A percentile compares a stretch with the other conserved stretches of the same genome.
These are phyloP conservation scores for Crenuchus spilurus DNA, from an alignment of 2,797 vertebrate genomes.

Conservation along the genomic window DNA sequence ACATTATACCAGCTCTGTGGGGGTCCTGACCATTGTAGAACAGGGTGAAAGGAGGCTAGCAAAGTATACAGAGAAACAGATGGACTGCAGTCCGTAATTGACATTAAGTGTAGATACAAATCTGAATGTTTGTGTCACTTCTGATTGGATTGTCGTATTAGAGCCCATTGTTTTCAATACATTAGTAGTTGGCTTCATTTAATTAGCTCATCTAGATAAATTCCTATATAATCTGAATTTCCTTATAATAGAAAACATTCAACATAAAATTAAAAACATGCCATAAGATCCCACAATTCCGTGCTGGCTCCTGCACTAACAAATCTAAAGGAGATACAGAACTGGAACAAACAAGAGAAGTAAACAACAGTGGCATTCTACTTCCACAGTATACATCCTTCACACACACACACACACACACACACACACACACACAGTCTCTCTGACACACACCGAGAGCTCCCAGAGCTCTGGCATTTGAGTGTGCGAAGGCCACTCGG, in stretches of 20 bases:
- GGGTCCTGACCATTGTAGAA: no score
- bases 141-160: no score
- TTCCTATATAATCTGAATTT: no score
- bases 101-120: no score
- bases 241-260: neutral
- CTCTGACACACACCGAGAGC: constrained; percentile 17
- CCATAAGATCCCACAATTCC: neutral
- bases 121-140: no score
- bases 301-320: neutral
- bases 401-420: constrained; percentile 12
- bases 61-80: no score
- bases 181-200: no score
- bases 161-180: no score
- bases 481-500: constrained; percentile 42
- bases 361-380: constrained; percentile 29
- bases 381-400: neutral
- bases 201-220: neutral
- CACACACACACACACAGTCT: constrained; percentile 32
- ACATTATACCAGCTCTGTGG: no score
- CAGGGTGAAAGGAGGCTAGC: no score
- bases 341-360: constrained; percentile 23
- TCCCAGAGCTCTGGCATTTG: constrained; percentile 48
- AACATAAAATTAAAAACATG: neutral
- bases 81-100: no score
- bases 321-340: neutral